Conservation (phyloP, 2,113 vertebrate genomes). For the Narcine bancroftii region DNA sequence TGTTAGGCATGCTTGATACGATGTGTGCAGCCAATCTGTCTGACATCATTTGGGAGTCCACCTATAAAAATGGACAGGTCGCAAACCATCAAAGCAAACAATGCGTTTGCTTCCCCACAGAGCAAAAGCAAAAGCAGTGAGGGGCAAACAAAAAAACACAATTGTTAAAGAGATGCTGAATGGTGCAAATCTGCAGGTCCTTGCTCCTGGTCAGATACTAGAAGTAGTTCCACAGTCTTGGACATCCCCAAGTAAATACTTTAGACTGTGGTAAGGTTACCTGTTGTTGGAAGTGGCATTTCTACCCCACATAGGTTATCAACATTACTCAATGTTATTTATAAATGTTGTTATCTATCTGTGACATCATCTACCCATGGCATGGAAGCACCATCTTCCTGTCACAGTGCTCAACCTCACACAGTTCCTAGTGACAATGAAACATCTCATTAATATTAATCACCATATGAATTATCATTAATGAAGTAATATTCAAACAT, state of each 20-base stretch:
- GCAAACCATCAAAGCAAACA: neutral
- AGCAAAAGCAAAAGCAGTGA: no score
- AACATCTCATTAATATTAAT: neutral
- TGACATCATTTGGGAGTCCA: neutral
- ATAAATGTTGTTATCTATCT: no score
- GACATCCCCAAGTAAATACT: no score
- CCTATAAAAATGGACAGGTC: no score
- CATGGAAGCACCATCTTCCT: neutral
- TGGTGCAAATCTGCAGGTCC: no score
- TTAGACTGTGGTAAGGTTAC: neutral
- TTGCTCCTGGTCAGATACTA: no score
- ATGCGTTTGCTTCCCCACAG: neutral
- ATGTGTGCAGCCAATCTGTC: neutral
- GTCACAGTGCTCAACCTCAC: neutral
- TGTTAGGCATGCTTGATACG: neutral
- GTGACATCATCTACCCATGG: neutral
- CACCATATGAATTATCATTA: neutral
- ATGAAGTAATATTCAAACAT: neutral
- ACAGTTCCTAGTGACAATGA: neutral
- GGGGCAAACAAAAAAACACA: no score
- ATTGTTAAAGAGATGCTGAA: no score
- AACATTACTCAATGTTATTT: neutral
- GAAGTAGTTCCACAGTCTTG: no score
- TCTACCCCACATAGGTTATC: neutral
- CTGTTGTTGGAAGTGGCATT: neutral